Percentiles rank a stretch among this genome's conserved stretches.
These are phyloP conservation scores for Musca domestica DNA, from an alignment of 1,140 invertebrate genomes.

Conservation along the genomic window DNA sequence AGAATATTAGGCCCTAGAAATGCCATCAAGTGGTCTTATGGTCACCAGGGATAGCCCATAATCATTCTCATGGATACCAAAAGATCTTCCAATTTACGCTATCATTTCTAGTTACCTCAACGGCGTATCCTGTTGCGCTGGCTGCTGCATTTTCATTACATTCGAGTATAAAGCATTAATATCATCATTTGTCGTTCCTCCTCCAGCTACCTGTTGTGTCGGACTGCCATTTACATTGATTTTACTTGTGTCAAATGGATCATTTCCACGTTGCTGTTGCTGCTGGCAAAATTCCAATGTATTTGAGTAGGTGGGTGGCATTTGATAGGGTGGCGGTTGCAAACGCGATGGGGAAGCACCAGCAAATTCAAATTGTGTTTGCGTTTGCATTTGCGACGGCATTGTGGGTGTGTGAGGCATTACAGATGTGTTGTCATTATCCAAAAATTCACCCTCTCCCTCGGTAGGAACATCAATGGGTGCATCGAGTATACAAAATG, in stretches of 20 bases:
- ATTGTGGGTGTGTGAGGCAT: slow-evolving; percentile 37
- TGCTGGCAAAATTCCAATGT: slow-evolving; percentile 47
- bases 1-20: no score
- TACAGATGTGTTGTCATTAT: slow-evolving; percentile 26
- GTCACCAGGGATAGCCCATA: no score
- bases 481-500: slow-evolving; percentile 70
- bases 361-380: slow-evolving; percentile 3
- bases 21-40: no score
- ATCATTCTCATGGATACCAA: no score
- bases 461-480: slow-evolving; percentile 68
- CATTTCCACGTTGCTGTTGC: slow-evolving; percentile 39
- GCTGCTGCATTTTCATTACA: slow-evolving; percentile 22
- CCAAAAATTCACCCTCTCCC: slow-evolving; percentile 25
- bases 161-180: slow-evolving; percentile 39
- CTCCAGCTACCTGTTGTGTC: neutral
- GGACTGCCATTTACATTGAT: slow-evolving; percentile 8
- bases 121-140: slow-evolving; percentile 4
- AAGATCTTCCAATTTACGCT: no score
- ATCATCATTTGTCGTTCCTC: neutral
- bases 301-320: slow-evolving; percentile 57
- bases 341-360: slow-evolving; percentile 29
- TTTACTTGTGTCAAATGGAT: slow-evolving; percentile 65
- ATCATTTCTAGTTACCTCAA: no score
- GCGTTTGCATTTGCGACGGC: slow-evolving; percentile 26
- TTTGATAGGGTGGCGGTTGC: slow-evolving; percentile 56